phyloP scores from a whole-genome alignment of 2,797 vertebrate species.

The Liparis tanakae region DNA sequence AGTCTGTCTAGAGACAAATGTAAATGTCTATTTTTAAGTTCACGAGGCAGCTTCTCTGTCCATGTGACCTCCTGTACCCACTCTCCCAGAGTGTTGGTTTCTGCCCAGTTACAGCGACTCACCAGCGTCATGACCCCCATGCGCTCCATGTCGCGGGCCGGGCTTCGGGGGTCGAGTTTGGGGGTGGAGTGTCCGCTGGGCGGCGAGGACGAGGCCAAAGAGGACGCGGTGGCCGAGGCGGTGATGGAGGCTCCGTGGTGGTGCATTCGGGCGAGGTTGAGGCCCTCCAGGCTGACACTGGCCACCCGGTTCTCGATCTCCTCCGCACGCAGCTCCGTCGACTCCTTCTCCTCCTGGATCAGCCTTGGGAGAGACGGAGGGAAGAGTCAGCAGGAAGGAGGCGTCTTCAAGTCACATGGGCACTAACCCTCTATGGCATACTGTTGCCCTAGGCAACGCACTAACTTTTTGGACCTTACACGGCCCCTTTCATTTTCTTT shows the following conservation, averaged over 20 bases:
- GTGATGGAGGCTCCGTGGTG: slow-evolving; percentile 95
- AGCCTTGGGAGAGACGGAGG: slow-evolving; percentile 79
- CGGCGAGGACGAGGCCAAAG: slow-evolving; percentile 95
- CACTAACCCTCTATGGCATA: too few species aligned
- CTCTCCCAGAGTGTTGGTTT: too few species aligned
- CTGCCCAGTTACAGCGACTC: not conserved
- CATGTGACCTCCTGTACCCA: not conserved
- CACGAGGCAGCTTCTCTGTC: not conserved
- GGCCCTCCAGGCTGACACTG: slow-evolving; percentile 96
- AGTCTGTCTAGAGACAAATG: not conserved
- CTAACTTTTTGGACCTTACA: too few species aligned
- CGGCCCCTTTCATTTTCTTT: too few species aligned
- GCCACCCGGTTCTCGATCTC: slow-evolving; percentile 98
- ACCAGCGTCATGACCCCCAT: slow-evolving; percentile 99
- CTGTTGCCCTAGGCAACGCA: too few species aligned
- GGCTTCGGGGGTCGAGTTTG: slow-evolving; percentile 94
- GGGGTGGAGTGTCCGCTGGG: slow-evolving; percentile 97
- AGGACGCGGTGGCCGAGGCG: slow-evolving; percentile 95
- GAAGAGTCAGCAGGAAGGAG: not conserved
- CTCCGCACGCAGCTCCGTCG: slow-evolving; percentile 95
- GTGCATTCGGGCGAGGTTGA: slow-evolving; percentile 95
- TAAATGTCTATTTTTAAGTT: not conserved
- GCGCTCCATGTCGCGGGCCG: slow-evolving; percentile 95
- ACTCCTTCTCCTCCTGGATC: slow-evolving; percentile 99
- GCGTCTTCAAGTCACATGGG: not conserved